A percentile compares a stretch with the other conserved stretches of the same genome.
Conservation (phyloP, 2,797 vertebrate genomes). For the Anguilla megastoma region DNA sequence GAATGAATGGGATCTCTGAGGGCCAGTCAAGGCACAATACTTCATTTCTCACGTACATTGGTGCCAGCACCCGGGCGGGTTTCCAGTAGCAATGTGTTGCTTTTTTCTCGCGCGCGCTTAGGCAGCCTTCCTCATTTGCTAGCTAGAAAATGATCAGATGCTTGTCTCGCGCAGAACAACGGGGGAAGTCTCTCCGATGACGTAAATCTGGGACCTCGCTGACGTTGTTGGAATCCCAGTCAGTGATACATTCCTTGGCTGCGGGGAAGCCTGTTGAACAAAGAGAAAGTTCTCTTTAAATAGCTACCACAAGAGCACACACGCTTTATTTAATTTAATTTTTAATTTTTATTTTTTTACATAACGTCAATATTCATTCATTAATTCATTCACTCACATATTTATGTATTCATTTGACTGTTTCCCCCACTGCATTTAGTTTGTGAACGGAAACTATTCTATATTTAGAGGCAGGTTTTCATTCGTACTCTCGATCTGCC, state of each 20-base stretch:
- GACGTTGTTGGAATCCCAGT: conserved; percentile 67
- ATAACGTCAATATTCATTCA: background rate
- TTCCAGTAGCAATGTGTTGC: conserved; percentile 3
- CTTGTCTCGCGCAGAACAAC: conserved; percentile 45
- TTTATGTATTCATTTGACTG: background rate
- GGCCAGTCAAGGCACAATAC: conserved; percentile 31
- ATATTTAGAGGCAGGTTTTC: conserved; percentile 7
- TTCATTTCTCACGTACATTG: conserved; percentile 35
- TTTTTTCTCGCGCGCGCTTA: conserved; percentile 35
- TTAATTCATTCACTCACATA: background rate
- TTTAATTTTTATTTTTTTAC: background rate
- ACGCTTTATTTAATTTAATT: background rate
- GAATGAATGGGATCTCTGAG: conserved; percentile 24
- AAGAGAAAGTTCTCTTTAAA: conserved; percentile 42
- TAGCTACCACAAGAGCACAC: conserved; percentile 22
- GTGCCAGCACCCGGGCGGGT: conserved; percentile 34
- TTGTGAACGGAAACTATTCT: conserved; percentile 6
- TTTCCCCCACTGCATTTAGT: background rate
- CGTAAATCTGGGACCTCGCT: conserved; percentile 57
- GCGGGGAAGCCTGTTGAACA: conserved; percentile 47
- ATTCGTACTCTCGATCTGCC: background rate
- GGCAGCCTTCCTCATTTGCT: conserved; percentile 38
- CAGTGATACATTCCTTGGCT: conserved; percentile 52
- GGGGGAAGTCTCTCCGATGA: conserved; percentile 55
- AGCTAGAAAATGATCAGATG: conserved; percentile 51